Evolutionary conservation across 2,797 vertebrate species (phyloP).

Genomic region (Alfaro cultratus): DNA sequence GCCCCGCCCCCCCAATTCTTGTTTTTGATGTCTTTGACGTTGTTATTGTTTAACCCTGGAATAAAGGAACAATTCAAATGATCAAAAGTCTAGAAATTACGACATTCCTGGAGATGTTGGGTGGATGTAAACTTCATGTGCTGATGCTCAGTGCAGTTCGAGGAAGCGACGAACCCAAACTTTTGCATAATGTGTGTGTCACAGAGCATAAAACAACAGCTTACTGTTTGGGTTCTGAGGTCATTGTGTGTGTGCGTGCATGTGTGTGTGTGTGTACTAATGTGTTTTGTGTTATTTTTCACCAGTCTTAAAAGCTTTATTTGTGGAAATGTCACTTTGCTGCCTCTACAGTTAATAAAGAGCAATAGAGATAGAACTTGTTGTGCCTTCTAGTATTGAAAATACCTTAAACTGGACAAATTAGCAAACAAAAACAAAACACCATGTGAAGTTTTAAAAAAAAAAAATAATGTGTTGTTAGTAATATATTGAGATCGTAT

Average conservation of each 20-base stretch:
- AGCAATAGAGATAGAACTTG: background rate
- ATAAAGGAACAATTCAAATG: background rate
- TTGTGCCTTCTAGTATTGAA: background rate
- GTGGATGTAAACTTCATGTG: background rate
- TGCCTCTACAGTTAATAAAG: background rate
- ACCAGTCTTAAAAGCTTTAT: background rate
- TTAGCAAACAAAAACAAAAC: background rate
- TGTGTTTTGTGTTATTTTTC: background rate
- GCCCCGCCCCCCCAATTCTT: background rate
- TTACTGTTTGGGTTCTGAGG: background rate
- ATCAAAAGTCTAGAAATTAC: background rate
- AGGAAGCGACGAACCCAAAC: background rate
- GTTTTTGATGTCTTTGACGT: background rate
- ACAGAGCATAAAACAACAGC: background rate
- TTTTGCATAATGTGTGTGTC: background rate
- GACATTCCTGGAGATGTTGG: background rate
- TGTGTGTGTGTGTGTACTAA: background rate
- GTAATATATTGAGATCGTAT: background rate
- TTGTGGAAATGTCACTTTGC: background rate
- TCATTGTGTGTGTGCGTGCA: background rate
- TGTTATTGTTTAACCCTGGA: background rate
- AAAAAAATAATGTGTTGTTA: background rate
- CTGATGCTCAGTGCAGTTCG: background rate
- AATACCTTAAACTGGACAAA: background rate
- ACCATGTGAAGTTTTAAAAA: too few relatives aligned